Base-by-base conservation (phyloP, 2,888 invertebrate genomes). In the Erynnis tages region DNA sequence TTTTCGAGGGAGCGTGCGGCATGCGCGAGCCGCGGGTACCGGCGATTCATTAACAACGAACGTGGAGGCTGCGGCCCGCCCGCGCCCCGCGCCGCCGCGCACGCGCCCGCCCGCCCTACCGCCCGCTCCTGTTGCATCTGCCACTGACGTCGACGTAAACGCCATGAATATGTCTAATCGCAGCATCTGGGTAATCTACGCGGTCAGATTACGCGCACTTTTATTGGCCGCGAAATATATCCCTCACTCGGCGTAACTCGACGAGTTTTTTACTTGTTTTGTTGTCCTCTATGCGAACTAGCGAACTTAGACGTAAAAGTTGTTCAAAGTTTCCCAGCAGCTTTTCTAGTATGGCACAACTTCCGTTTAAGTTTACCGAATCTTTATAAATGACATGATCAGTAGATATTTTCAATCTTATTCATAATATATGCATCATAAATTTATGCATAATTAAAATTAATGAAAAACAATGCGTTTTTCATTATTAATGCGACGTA, bases 101-200 rank as follows among this genome's bases (percentile, higher is more conserved):
- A 58, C 56, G 58, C 57, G 62, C 58, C 50, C 40, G 34, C 59
- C 65, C 61, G 63, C 73, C 75, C 77, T 71, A 80, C 82, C n/a
- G n/a, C 71, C 76, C 74, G 69, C 82, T 79, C 88, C 87, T 88
- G 88, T 89, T 89, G 88, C 87, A 84, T 88, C 85, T 82, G 81
- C 82, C 83, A 76, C 72, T 74, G 70, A 83, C 73, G 79, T 82
- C 84, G 80, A 80, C 79, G 76, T 77, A 78, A 83, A 81, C 78
- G 82, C 78, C 73, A 84, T 84, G 86, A 87, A 86, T 85, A 85
- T 82, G 80, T 70, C 79, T 82, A 82, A 85, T 82, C 73, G 69
- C 71, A 79, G 45, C 32, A 82, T 80, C 78, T 77, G 71, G 71
- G 34, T 43, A 50, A 76, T 83, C 77, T 78, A 74, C 77, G 75